Evolutionary conservation across 53 echinoderm and acorn worm genomes (phyloP).

Genomic region (Glandiceps talaboti): DNA sequence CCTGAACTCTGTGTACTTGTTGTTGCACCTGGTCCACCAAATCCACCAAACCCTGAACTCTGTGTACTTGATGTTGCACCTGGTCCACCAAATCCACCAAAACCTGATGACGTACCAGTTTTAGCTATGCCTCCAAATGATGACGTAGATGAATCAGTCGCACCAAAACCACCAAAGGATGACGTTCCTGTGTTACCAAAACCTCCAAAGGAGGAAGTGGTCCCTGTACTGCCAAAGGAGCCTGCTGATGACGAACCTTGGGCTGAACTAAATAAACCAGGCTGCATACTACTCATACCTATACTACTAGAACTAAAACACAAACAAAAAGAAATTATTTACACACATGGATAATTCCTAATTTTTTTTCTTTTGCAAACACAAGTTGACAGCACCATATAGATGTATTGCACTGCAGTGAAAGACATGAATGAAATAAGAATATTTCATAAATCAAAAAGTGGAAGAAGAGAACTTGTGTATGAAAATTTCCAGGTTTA

Average conservation of each 20-base stretch:
- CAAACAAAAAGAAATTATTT: no score
- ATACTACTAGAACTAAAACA: no score
- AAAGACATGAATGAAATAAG: no score
- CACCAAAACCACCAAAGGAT: constrained; percentile 4
- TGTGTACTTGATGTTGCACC: background rate
- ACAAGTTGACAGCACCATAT: no score
- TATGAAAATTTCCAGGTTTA: no score
- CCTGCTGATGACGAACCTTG: background rate
- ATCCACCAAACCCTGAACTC: background rate
- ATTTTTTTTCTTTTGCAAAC: no score
- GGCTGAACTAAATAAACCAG: background rate
- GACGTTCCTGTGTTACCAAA: constrained; percentile 4
- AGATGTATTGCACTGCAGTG: no score
- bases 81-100: constrained; percentile 1
- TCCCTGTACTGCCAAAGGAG: background rate
- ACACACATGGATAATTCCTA: no score
- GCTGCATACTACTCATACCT: background rate
- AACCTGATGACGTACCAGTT: constrained; percentile 2
- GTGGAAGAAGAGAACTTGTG: no score
- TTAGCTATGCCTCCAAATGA: constrained; percentile 1
- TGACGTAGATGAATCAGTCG: background rate
- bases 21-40: background rate
- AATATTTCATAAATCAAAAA: no score
- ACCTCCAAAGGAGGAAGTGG: background rate
- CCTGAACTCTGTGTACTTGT: background rate